These are phyloP conservation scores for Scleropages formosus DNA, from an alignment of 2,797 vertebrate species.

Conservation along the genomic window DNA sequence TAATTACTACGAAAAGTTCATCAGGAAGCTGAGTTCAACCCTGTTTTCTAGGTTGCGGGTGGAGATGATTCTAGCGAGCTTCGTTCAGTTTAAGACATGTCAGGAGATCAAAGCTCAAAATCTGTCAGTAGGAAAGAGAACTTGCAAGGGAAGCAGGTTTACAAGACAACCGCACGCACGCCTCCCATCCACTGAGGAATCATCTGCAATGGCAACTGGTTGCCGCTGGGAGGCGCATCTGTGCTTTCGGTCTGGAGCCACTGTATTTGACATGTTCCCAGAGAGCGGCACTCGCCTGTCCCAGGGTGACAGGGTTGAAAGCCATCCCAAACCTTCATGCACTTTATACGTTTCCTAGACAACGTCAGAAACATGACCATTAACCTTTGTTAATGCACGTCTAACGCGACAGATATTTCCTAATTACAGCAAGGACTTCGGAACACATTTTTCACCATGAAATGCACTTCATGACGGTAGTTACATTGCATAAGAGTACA, in stretches of 20 bases:
- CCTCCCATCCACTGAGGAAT: not conserved
- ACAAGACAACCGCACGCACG: constrained; percentile 5
- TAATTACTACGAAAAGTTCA: not conserved
- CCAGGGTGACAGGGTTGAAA: too few species aligned
- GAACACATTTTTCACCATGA: too few species aligned
- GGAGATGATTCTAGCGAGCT: constrained; percentile 13
- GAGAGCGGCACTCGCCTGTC: too few species aligned
- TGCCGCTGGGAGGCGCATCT: constrained; percentile 3
- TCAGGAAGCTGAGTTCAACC: not conserved
- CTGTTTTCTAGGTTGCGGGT: constrained; percentile 3
- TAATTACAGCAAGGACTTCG: too few species aligned
- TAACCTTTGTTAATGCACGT: too few species aligned
- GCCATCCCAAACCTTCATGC: too few species aligned
- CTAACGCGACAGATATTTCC: too few species aligned
- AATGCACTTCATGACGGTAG: too few species aligned
- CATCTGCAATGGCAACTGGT: constrained; percentile 14
- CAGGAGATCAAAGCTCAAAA: constrained; percentile 20
- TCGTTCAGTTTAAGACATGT: constrained; percentile 15
- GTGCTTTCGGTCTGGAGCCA: not conserved
- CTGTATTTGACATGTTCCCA: too few species aligned
- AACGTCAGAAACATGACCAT: too few species aligned
- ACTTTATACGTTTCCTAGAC: too few species aligned
- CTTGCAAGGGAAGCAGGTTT: constrained; percentile 1
- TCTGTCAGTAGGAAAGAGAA: constrained; percentile 15
- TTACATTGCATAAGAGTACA: too few species aligned